Conservation (phyloP, 2,888 invertebrate species). For the Arctia plantaginis region DNA sequence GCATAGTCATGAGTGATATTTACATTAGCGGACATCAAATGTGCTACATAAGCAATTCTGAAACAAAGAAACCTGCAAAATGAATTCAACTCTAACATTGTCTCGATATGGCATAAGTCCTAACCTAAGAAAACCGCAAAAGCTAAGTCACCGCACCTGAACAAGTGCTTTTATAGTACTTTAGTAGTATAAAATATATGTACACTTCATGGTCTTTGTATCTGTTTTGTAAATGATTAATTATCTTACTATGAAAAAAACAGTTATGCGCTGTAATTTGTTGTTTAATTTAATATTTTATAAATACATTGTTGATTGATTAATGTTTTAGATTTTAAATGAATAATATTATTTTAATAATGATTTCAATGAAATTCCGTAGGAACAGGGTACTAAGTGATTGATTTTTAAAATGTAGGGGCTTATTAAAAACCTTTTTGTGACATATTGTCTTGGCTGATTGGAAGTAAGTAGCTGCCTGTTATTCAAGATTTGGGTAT, state of each 20-base stretch:
- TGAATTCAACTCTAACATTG: not conserved
- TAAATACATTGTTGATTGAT: constrained; percentile 48
- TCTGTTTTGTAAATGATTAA: constrained; percentile 2
- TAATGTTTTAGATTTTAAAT: constrained; percentile 59
- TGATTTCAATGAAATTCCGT: constrained; percentile 64
- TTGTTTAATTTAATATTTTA: constrained; percentile 32
- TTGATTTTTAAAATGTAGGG: constrained; percentile 45
- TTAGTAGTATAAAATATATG: not conserved
- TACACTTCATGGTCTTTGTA: not conserved
- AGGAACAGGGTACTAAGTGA: constrained; percentile 75
- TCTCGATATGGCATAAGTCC: not conserved
- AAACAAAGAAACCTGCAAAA: not conserved
- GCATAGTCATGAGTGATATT: too few species aligned
- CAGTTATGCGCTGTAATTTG: constrained; percentile 37
- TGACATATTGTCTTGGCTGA: constrained; percentile 21
- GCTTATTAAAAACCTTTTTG: constrained; percentile 23
- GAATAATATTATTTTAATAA: constrained; percentile 47
- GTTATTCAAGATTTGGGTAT: not conserved
- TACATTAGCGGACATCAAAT: too few species aligned
- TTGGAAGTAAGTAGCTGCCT: constrained; percentile 5
- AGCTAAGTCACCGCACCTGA: not conserved
- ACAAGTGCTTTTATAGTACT: not conserved
- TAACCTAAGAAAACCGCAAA: not conserved
- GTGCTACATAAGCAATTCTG: too few species aligned
- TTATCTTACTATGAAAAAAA: not conserved